Evolutionary conservation across 2,113 vertebrate species (phyloP).

Genomic region (Stigmatopora nigra): DNA sequence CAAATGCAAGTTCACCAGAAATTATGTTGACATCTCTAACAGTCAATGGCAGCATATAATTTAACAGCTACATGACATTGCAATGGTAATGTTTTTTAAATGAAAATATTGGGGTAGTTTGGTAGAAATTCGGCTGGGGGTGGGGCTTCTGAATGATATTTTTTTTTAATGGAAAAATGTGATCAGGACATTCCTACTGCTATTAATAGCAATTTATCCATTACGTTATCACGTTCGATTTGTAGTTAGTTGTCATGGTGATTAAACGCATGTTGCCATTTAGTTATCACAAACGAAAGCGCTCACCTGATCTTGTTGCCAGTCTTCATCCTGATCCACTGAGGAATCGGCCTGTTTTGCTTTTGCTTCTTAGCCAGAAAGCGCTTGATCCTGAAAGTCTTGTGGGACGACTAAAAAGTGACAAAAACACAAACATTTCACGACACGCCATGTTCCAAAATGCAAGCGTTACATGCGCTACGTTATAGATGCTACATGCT

Average conservation of each 20-base stretch:
- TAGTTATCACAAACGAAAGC: neutral
- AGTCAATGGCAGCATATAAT: too few species aligned
- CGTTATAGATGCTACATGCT: neutral
- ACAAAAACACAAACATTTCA: neutral
- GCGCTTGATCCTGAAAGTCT: constrained; percentile 95
- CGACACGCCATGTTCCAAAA: neutral
- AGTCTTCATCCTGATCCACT: constrained; percentile 98
- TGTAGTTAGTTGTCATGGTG: neutral
- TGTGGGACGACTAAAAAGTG: constrained; percentile 84
- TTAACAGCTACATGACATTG: too few species aligned
- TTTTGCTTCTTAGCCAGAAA: constrained; percentile 98
- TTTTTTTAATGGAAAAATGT: too few species aligned
- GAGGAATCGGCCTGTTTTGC: constrained; percentile 94
- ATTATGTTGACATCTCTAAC: too few species aligned
- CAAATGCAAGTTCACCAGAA: too few species aligned
- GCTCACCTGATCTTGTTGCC: constrained; percentile 95
- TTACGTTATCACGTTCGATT: neutral
- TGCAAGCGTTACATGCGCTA: neutral
- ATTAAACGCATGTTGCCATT: neutral
- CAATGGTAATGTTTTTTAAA: too few species aligned
- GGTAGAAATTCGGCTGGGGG: too few species aligned
- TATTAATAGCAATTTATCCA: neutral
- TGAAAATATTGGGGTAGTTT: too few species aligned
- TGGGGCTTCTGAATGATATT: too few species aligned
- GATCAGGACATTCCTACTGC: neutral